Conservation (phyloP, 2,113 vertebrate genomes). For the Henicopernis longicauda region DNA sequence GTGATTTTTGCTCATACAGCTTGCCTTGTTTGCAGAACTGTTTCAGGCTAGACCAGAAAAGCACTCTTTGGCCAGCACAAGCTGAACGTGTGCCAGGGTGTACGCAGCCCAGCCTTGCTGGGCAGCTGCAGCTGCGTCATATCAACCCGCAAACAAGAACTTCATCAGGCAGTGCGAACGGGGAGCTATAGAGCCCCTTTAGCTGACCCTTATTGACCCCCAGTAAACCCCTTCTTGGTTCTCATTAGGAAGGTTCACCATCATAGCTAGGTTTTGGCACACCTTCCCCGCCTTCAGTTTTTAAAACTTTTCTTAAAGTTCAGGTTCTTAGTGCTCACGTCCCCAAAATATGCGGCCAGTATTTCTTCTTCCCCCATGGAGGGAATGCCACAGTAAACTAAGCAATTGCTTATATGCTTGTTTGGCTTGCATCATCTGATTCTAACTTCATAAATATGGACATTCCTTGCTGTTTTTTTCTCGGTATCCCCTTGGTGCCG, state of each 20-base stretch:
- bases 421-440: neutral
- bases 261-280: neutral
- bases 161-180: neutral
- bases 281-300: neutral
- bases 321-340: neutral
- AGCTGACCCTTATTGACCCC: neutral
- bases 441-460: neutral
- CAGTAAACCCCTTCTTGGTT: neutral
- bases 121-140: neutral
- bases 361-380: neutral
- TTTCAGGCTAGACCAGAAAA: constrained; percentile 1
- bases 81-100: neutral
- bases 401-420: neutral
- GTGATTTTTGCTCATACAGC: constrained; percentile 43
- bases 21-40: constrained; percentile 32
- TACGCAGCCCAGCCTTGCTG: neutral
- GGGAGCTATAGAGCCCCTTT: neutral
- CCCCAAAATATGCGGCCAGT: neutral
- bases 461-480: neutral
- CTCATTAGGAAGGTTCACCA: neutral
- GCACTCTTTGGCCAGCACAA: neutral
- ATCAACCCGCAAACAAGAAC: neutral
- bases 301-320: neutral
- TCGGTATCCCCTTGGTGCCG: neutral
- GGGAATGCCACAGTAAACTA: neutral